Evolutionary conservation across 2,113 vertebrate genomes (phyloP), one percentile per base, ranked within the genome.

Genomic region (Tiliqua scincoides): DNA sequence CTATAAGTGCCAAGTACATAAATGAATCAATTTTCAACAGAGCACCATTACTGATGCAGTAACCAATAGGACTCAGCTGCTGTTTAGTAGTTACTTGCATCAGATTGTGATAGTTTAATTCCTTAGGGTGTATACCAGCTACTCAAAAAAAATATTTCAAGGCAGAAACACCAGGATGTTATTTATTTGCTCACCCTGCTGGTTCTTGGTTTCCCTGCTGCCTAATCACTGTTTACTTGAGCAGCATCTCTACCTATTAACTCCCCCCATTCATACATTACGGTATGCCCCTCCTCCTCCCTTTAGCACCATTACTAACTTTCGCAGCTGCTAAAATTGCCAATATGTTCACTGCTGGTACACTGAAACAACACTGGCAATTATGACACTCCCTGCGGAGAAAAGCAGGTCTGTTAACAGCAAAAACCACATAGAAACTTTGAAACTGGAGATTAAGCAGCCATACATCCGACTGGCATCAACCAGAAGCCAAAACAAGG

Each of bases 141-240:
- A 30, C 11, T 67, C 40, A 68, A 2, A 72, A 2, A 82, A 88
- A 40, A 82, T 20, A 3, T n/a, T 57, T 30, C 43, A 80, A 61
- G 59, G 43, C 71, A 23, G 59, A 48, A 35, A 35, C 35, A 86
- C 11, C 30, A 40, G 68, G 37, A 20, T 52, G 32, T 73, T 76
- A 76, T 76, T 76, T 84, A 52, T 76, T 35, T 30, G 40, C 30
- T 73, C 57, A 32, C 37, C 27, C 48, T 57, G 57, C 59, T 52
- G 37, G 43, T 63, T 79, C 72, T 23, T 40, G 62, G 6, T 85
- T 30, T 6, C n/a, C 57, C 32, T 20, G 48, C 30, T 71, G 57
- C 62, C 67, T 43, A 86, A 73, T 79, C 77, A 80, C 67, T 80
- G 59, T 73, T 86, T 86, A 63, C 37, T 27, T 76, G 43, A 84